A percentile compares a stretch with the other conserved stretches of the same genome.
Conservation (phyloP, 2,888 invertebrate species). For the Macrosoma leucophasiata region DNA sequence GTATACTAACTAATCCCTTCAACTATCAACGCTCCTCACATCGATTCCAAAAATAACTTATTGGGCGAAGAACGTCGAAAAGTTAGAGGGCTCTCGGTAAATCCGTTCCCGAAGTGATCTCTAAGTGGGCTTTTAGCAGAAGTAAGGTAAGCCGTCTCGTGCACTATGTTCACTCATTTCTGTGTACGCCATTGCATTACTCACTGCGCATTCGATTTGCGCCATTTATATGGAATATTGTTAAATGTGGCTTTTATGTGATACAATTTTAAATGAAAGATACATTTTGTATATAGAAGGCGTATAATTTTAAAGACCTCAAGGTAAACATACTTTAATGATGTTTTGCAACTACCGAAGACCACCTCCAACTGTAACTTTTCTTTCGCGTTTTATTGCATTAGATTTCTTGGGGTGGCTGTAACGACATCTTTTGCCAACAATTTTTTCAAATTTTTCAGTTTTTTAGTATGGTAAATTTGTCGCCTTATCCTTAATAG, state of each 20-base stretch:
- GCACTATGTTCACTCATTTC: slow-evolving; percentile 66
- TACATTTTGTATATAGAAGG: slow-evolving; percentile 2
- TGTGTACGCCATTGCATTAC: slow-evolving; percentile 56
- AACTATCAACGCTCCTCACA: slow-evolving; percentile 31
- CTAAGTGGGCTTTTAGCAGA: slow-evolving; percentile 73
- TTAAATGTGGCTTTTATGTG: slow-evolving; percentile 8
- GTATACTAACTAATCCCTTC: too few relatives aligned
- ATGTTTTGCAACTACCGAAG: too few relatives aligned
- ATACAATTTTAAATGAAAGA: slow-evolving; percentile 1
- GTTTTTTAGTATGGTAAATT: too few relatives aligned
- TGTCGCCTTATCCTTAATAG: too few relatives aligned
- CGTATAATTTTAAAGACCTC: slow-evolving; percentile 4
- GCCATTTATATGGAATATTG: slow-evolving; percentile 21
- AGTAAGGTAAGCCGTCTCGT: slow-evolving; percentile 69
- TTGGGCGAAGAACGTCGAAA: slow-evolving; percentile 56
- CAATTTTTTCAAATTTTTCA: too few relatives aligned
- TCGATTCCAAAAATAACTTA: slow-evolving; percentile 54
- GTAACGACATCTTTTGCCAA: too few relatives aligned
- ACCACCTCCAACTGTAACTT: too few relatives aligned
- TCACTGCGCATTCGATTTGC: slow-evolving; percentile 28
- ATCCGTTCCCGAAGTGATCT: slow-evolving; percentile 66
- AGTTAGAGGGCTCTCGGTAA: slow-evolving; percentile 60
- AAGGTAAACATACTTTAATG: slow-evolving; percentile 28
- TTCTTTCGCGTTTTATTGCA: too few relatives aligned
- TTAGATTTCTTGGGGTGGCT: too few relatives aligned